These are phyloP conservation scores for Hybognathus amarus DNA, from an alignment of 2,797 vertebrate genomes.

Conservation along the genomic window DNA sequence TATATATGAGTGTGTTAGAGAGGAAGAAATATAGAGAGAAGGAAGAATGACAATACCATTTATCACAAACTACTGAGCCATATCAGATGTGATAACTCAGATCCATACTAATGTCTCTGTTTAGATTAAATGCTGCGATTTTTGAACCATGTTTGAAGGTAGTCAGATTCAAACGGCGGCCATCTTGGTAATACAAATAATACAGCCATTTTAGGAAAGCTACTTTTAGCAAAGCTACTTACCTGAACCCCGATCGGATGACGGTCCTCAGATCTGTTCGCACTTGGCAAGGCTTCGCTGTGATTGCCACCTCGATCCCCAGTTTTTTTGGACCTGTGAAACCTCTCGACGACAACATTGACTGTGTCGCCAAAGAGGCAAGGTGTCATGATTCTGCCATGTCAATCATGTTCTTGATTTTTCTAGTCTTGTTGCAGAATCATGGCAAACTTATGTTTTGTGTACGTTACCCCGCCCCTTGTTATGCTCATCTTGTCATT, in stretches of 20 bases:
- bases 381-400: too few relatives aligned
- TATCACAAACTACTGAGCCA: slow-evolving; percentile 45
- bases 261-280: too few relatives aligned
- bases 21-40: neutral
- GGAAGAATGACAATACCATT: slow-evolving; percentile 46
- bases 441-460: too few relatives aligned
- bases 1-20: slow-evolving; percentile 13
- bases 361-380: neutral
- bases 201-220: neutral
- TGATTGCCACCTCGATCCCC: too few relatives aligned
- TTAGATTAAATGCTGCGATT: neutral
- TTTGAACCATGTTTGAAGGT: neutral
- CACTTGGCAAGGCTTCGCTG: too few relatives aligned
- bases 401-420: too few relatives aligned
- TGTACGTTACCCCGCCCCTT: too few relatives aligned
- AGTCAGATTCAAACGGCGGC: neutral
- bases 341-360: neutral
- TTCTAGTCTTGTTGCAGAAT: too few relatives aligned
- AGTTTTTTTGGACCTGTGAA: neutral
- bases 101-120: neutral
- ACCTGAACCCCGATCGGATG: neutral
- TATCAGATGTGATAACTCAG: slow-evolving; percentile 17
- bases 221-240: neutral
- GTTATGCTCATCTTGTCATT: too few relatives aligned
- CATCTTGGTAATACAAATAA: neutral